Base-by-base conservation (phyloP, 2,888 invertebrate genomes). In the Eupithecia subfuscata region DNA sequence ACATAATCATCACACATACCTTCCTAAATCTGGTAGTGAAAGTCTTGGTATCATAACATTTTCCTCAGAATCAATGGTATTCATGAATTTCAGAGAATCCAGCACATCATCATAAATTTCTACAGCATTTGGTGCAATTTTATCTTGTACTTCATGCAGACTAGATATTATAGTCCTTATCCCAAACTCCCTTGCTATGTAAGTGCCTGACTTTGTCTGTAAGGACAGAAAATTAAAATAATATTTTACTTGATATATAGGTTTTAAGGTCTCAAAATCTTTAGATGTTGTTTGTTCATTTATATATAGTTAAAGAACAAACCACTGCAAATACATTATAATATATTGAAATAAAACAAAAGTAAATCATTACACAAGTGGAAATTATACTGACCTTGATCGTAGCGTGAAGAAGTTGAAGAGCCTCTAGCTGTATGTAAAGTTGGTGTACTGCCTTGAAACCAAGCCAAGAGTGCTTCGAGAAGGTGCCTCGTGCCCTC, bases 391-490 rank as follows among this genome's bases (percentile, higher is more conserved):
- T 22, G 70, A 96, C 96, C 91, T 96, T 95, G 48, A 96, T 85
- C 72, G 96, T 91, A 74, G 88, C 89, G 70, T 95, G 88, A 68
- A 97, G 90, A 75, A 97, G 90, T 73, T 95, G 89, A 60, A 97
- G 89, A 74, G 96, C 96, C 86, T 95, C 95, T 76, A 92, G 91
- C 84, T 96, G 95, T 74, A 96, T 96, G 95, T 74, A 96, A 88
- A 0, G 95, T 90, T 56, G 95, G 92, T 69, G 93, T 89, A 60
- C 95, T 92, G 74, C 92, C 95, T 69, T 95, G 86, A 86, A 97
- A 96, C 97, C 97, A 97, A 70, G 95, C 92, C 69, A 97, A 89
- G 40, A 97, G 88, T 78, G 95, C 95, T 70, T 94, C 90, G 34
- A 97, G 85, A 25, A 97, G 89, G 83, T 96, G 95, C 78, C 96